Percentiles rank a stretch among this genome's conserved stretches.
phyloP scores from a whole-genome alignment of 2,797 vertebrate species.

The Pseudopleuronectes americanus region DNA sequence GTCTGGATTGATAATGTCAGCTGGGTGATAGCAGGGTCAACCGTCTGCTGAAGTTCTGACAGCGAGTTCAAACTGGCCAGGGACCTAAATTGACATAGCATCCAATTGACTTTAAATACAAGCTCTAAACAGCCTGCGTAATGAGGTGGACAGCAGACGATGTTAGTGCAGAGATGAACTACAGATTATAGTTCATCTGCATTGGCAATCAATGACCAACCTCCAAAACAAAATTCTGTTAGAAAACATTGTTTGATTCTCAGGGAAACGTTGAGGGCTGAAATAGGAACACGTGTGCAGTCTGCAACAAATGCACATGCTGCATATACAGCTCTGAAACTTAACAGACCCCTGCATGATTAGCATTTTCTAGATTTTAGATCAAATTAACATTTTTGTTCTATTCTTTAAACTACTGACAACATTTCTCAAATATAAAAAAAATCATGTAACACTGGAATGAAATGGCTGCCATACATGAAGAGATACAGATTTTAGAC shows the following conservation, averaged over 20 bases:
- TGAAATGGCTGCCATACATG: too few relatives aligned
- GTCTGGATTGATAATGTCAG: conserved; percentile 54
- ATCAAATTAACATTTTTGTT: too few relatives aligned
- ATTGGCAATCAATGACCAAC: background rate
- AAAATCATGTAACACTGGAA: too few relatives aligned
- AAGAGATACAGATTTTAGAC: too few relatives aligned
- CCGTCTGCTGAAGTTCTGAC: conserved; percentile 51
- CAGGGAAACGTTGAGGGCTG: background rate
- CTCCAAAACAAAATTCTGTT: background rate
- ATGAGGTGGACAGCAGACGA: conserved; percentile 5
- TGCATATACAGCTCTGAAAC: too few relatives aligned
- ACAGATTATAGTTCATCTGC: background rate
- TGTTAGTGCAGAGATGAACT: background rate
- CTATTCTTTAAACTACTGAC: too few relatives aligned
- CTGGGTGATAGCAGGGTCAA: conserved; percentile 54
- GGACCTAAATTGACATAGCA: conserved; percentile 30
- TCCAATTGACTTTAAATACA: conserved; percentile 8
- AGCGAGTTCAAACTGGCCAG: conserved; percentile 28
- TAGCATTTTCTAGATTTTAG: too few relatives aligned
- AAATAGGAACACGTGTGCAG: too few relatives aligned
- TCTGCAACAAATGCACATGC: too few relatives aligned
- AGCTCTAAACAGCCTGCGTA: conserved; percentile 25
- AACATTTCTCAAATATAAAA: too few relatives aligned
- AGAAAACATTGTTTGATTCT: background rate
- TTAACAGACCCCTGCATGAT: too few relatives aligned